Base-by-base conservation (phyloP, 2,797 vertebrate species). In the Holocentrus rufus region DNA sequence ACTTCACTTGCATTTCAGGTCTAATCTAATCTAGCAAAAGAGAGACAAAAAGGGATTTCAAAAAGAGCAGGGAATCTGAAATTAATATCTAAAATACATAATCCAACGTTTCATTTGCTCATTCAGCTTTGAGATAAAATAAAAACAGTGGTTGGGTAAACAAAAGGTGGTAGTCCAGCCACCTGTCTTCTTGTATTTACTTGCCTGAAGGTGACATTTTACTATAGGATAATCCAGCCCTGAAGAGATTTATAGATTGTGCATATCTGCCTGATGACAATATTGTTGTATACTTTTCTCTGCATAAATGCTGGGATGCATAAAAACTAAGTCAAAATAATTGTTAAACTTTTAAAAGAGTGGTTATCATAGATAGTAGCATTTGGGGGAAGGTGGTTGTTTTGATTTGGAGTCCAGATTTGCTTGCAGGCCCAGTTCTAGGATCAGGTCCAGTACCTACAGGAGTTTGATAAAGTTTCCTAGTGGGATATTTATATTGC, bases 11-110 rank as follows among this genome's bases (percentile, higher is more conserved):
- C 60, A 25, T 55, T 70, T 15, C 34, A 56, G 46, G n/a, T 69
- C 64, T 62, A 61, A 84, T 87, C 23, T 74, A 70, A 86, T 87
- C 61, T 18, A 64, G 20, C 17, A 25, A 54, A 46, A 30, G 53
- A 73, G 65, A 71, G 31, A 8, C 31, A 76, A 65, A 83, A 62
- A 57, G 65, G 79, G 87, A 87, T 91, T 81, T 86, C 61, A 66
- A 64, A 36, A 31, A 77, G n/a, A 80, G 36, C 34, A 66, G 39
- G 30, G 55, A 55, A 69, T 72, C 46, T 30, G 46, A 70, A 44
- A 64, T 81, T 89, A 82, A 88, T 85, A 84, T 75, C 59, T 60
- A 47, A 62, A 61, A 60, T 8, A 7, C 2, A 0, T 62, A 76
- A 85, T 77, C 62, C 68, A 62, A 49, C 3, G 46, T 75, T 74